phyloP scores from a whole-genome alignment of 2,797 vertebrate genomes.

The Paguma larvata region DNA sequence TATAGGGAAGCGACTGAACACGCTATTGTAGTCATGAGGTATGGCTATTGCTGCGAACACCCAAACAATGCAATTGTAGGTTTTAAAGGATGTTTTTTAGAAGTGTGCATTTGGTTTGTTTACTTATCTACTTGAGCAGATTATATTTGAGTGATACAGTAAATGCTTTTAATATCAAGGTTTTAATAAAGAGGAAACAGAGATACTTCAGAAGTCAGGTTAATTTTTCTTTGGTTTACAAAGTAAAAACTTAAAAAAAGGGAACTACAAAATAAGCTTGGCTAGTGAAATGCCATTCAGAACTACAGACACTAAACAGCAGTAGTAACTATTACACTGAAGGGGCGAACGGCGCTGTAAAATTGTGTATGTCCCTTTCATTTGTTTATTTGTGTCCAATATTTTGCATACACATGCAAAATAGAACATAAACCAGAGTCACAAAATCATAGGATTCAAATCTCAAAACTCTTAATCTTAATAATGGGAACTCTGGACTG shows the following conservation, averaged over 20 bases:
- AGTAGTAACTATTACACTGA: neutral
- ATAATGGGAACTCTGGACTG: neutral
- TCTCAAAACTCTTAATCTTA: neutral
- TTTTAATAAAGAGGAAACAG: constrained; percentile 20
- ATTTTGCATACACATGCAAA: neutral
- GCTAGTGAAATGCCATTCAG: neutral
- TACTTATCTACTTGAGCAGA: neutral
- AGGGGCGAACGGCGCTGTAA: neutral
- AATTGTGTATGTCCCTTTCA: neutral
- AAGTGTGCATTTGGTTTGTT: constrained; percentile 28
- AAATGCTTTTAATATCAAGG: constrained; percentile 38
- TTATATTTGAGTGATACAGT: neutral
- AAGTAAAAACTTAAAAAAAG: neutral
- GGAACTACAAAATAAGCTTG: neutral
- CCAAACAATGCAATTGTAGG: constrained; percentile 40
- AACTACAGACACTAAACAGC: neutral
- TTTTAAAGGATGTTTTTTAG: neutral
- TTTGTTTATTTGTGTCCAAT: neutral
- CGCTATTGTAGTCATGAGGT: neutral
- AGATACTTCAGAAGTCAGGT: neutral
- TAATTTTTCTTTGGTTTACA: neutral
- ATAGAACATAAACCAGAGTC: neutral
- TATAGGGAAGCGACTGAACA: neutral
- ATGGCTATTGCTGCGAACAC: neutral
- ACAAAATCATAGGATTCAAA: neutral